phyloP scores from a whole-genome alignment of 2,113 vertebrate species.

The Carassius carassius region DNA sequence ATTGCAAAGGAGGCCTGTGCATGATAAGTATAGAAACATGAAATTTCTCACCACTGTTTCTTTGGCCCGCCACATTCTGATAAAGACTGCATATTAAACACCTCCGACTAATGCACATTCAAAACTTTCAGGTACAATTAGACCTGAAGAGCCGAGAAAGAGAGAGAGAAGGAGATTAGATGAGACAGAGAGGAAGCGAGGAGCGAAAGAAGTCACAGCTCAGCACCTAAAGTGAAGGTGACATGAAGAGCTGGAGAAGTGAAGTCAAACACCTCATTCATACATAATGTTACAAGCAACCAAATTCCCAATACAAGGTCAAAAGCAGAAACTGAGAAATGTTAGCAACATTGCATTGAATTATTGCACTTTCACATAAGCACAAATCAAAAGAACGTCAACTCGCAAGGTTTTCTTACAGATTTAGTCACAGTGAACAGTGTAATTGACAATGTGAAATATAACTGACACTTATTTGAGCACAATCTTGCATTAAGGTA shows the following conservation, averaged over 20 bases:
- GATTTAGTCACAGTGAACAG: no score
- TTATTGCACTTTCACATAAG: no score
- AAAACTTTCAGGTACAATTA: conserved; percentile 56
- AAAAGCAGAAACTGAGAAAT: not conserved
- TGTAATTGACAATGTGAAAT: no score
- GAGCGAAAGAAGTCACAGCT: conserved; percentile 6
- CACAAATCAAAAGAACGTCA: no score
- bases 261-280: not conserved
- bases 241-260: not conserved
- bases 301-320: not conserved
- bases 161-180: conserved; percentile 28
- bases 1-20: conserved; percentile 73
- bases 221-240: conserved; percentile 19
- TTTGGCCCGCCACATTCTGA: conserved; percentile 61
- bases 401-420: no score
- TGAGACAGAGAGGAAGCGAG: not conserved
- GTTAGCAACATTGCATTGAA: no score
- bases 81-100: conserved; percentile 68
- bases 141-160: conserved; percentile 4
- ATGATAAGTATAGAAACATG: conserved; percentile 75
- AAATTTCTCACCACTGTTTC: conserved; percentile 61
- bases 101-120: conserved; percentile 57
- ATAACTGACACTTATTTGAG: no score
- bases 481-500: no score
- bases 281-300: not conserved